Conservation (phyloP, 2,113 vertebrate species). For the Hippocampus abdominalis region DNA sequence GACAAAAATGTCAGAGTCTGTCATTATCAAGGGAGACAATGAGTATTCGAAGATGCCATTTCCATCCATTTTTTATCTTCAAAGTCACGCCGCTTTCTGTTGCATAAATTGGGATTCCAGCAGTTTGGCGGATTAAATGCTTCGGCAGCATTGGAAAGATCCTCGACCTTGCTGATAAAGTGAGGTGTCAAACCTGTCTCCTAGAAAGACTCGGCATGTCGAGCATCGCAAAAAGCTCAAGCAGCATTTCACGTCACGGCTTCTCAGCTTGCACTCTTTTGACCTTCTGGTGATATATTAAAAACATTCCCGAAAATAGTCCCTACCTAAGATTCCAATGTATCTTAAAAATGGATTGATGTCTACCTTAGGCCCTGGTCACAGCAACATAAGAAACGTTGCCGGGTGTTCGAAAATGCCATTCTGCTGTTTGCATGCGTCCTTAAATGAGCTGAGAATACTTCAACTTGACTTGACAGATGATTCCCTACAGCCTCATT, state of each 20-base stretch:
- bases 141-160: slow-evolving; percentile 18
- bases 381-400: slow-evolving; percentile 20
- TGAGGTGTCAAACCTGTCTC: slow-evolving; percentile 11
- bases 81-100: slow-evolving; percentile 45
- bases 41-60: slow-evolving; percentile 43
- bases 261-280: neutral
- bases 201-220: slow-evolving; percentile 18
- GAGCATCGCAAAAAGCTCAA: slow-evolving; percentile 3
- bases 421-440: slow-evolving; percentile 44
- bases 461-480: slow-evolving; percentile 20
- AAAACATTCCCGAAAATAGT: neutral
- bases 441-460: slow-evolving; percentile 34
- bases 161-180: slow-evolving; percentile 57
- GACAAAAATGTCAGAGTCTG: slow-evolving; percentile 41
- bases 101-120: slow-evolving; percentile 46
- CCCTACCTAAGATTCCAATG: neutral
- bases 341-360: neutral
- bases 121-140: slow-evolving; percentile 44
- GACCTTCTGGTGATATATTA: neutral
- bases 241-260: slow-evolving; percentile 10
- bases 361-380: slow-evolving; percentile 32
- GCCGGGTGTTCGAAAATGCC: slow-evolving; percentile 31
- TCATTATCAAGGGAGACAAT: slow-evolving; percentile 42
- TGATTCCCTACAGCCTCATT: slow-evolving; percentile 26
- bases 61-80: slow-evolving; percentile 52